Percentiles rank a stretch among this genome's conserved stretches.
phyloP scores from a whole-genome alignment of 1,140 invertebrate genomes.

The Notospermus geniculatus region DNA sequence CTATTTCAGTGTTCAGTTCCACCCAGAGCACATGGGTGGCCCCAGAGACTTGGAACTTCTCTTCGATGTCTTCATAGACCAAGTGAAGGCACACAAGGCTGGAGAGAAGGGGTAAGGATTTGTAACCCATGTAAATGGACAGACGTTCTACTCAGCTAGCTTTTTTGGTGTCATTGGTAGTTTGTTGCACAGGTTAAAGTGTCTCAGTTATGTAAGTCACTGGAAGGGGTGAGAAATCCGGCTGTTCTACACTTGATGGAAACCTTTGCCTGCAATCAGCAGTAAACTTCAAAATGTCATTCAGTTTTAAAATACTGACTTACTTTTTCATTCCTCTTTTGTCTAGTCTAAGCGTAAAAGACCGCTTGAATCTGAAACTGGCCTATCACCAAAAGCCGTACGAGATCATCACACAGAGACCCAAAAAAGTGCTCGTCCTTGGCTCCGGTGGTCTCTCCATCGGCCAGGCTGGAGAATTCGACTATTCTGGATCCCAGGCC shows the following conservation, averaged over 20 bases:
- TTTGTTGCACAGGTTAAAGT: too few species aligned
- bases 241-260: too few species aligned
- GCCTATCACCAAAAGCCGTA: slow-evolving; percentile 1
- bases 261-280: too few species aligned
- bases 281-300: slow-evolving; percentile 38
- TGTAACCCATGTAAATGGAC: background rate
- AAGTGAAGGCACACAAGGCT: slow-evolving; percentile 59
- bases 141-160: background rate
- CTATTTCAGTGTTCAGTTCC: slow-evolving; percentile 88
- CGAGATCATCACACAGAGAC: slow-evolving; percentile 35
- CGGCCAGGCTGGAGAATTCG: slow-evolving; percentile 97
- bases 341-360: slow-evolving; percentile 14
- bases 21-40: slow-evolving; percentile 96
- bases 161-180: background rate
- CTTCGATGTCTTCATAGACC: slow-evolving; percentile 92
- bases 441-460: slow-evolving; percentile 99
- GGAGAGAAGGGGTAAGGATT: slow-evolving; percentile 26
- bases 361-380: slow-evolving; percentile 12
- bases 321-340: too few species aligned
- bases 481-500: slow-evolving; percentile 72
- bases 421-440: slow-evolving; percentile 89
- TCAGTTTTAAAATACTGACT: slow-evolving; percentile 30
- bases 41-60: slow-evolving; percentile 92
- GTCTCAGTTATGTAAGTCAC: too few species aligned
- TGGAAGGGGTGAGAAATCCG: too few species aligned